Evolutionary conservation across 2,113 vertebrate genomes (phyloP).

Genomic region (Girardinichthys multiradiatus): DNA sequence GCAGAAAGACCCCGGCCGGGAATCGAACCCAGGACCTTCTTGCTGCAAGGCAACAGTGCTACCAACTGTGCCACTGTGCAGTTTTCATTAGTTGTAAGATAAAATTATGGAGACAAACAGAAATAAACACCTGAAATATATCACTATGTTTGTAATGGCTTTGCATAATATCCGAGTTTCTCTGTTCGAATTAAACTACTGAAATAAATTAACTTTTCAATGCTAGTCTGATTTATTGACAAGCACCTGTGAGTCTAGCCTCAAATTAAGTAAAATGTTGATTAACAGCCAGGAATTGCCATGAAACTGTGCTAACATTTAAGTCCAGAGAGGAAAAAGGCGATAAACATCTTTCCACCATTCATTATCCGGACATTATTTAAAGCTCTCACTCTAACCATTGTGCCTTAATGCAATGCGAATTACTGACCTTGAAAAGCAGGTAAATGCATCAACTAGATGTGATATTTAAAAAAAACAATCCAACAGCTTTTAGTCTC

Average conservation of each 20-base stretch:
- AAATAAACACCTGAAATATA: not conserved
- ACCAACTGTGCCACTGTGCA: no score
- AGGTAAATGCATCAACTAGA: slow-evolving; percentile 40
- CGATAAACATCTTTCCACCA: slow-evolving; percentile 25
- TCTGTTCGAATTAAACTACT: no score
- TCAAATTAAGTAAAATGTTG: slow-evolving; percentile 1
- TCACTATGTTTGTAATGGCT: not conserved
- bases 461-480: slow-evolving; percentile 34
- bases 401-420: slow-evolving; percentile 30
- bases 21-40: no score
- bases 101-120: not conserved
- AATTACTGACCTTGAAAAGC: slow-evolving; percentile 59
- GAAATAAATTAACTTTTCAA: not conserved
- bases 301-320: slow-evolving; percentile 14
- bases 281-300: slow-evolving; percentile 28
- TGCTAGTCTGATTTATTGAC: not conserved
- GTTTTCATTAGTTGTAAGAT: not conserved
- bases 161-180: no score
- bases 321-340: not conserved
- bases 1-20: no score
- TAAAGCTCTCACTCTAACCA: slow-evolving; percentile 38
- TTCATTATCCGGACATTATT: slow-evolving; percentile 45
- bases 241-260: not conserved
- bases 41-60: no score
- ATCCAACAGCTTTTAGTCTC: slow-evolving; percentile 58